Percentiles rank a stretch among this genome's conserved stretches.
Evolutionary conservation across 2,797 vertebrate genomes (phyloP).

Genomic region (Microctenopoma steveboyesi): DNA sequence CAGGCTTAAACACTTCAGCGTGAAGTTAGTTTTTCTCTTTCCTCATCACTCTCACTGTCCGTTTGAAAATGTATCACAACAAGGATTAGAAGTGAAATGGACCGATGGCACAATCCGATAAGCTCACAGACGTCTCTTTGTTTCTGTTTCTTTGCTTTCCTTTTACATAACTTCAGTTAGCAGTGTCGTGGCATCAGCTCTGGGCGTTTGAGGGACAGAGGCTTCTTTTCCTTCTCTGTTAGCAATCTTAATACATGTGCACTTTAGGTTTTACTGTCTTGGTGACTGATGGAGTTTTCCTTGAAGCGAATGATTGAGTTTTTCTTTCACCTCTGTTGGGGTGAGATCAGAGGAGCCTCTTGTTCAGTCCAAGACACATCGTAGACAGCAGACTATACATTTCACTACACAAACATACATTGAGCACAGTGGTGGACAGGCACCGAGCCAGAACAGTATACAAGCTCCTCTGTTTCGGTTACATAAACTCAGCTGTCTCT

Average conservation of each 20-base stretch:
- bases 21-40: slow-evolving; percentile 20
- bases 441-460: slow-evolving; percentile 23
- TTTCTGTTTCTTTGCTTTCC: background rate
- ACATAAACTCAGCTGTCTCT: slow-evolving; percentile 32
- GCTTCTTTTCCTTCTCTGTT: too few relatives aligned
- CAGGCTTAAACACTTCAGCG: slow-evolving; percentile 22
- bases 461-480: slow-evolving; percentile 25
- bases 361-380: slow-evolving; percentile 20
- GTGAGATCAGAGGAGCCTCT: slow-evolving; percentile 5
- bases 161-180: too few relatives aligned
- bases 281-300: background rate
- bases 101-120: too few relatives aligned
- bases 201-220: too few relatives aligned
- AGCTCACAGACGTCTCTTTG: background rate
- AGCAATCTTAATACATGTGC: too few relatives aligned
- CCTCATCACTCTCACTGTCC: background rate
- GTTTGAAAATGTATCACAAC: background rate
- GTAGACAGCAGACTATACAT: slow-evolving; percentile 54
- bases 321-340: background rate
- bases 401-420: slow-evolving; percentile 52
- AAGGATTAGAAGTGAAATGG: background rate
- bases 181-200: too few relatives aligned
- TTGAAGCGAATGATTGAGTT: slow-evolving; percentile 1
- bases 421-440: slow-evolving; percentile 11
- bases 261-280: background rate